Base-by-base conservation (phyloP, 2,113 vertebrate genomes). In the Serinus canaria region DNA sequence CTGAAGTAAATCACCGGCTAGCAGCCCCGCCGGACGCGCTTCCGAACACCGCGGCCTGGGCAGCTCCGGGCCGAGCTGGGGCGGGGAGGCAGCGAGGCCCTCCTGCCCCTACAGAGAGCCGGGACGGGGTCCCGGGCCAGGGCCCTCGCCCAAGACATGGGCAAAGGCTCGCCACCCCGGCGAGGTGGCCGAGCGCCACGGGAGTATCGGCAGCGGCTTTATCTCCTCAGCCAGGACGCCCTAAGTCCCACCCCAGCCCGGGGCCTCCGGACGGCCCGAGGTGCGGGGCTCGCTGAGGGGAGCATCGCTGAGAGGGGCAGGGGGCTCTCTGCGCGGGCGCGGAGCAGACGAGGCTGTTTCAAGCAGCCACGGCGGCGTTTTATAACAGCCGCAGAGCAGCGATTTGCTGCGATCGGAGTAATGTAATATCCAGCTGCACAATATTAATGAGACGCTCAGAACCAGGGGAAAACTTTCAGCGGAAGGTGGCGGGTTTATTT, bases 391-490 rank as follows among this genome's bases (percentile, higher is more conserved):
- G 74, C 77, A 84, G 82, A 80, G 73, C 81, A 15, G 77, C 47
- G 88, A 94, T 94, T 91, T 76, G 91, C 89, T 68, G 86, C 83
- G 44, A 58, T 47, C 15, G 66, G 44, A 82, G 70, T 55, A 78
- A 85, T 79, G 23, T 6, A 41, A 79, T 92, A 83, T 90, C 83
- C 94, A 93, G 89, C 89, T 90, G 86, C 76, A 82, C 83, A 43
- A 50, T 86, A 90, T 92, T 94, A 95, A 92, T 72, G 94, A 92
- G 79, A 43, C 16, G 20, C 74, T 78, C 67, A 3, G 79, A 52
- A 73, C 44, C 93, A 64, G 74, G 91, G 91, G 79, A 47, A 72
- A 95, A 85, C 86, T 90, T 93, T 72, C 44, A 44, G 89, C 49
- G 31, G 73, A 89, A 89, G 69, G 82, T 31, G 25, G 63, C 17